phyloP scores from a whole-genome alignment of 2,888 invertebrate species.

The Homarus gammarus region DNA sequence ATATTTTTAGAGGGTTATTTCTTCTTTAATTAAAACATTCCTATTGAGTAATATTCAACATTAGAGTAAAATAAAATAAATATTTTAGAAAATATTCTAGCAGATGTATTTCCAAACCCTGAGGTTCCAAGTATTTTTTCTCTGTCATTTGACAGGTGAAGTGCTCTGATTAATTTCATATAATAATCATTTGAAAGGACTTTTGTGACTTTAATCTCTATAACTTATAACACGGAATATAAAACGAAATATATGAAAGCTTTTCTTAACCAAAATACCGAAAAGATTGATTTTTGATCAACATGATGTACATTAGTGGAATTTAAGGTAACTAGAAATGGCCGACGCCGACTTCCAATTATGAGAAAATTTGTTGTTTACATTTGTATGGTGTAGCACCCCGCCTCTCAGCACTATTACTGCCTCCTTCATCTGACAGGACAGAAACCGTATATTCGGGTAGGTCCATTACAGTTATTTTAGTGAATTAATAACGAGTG shows the following conservation, averaged over 20 bases:
- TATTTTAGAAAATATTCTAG: conserved; percentile 7
- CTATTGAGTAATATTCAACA: background rate
- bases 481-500: background rate
- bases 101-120: conserved; percentile 55
- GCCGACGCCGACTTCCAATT: conserved; percentile 66
- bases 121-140: conserved; percentile 65
- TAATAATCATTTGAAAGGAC: background rate
- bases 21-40: background rate
- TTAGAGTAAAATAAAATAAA: background rate
- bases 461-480: background rate
- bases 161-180: background rate
- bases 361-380: conserved; percentile 41
- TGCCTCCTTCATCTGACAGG: conserved; percentile 40
- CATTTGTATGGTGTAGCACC: conserved; percentile 18
- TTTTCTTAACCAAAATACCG: background rate
- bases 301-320: conserved; percentile 27
- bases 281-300: conserved; percentile 37
- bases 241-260: background rate
- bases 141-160: conserved; percentile 61
- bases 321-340: conserved; percentile 55
- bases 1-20: no score
- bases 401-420: background rate
- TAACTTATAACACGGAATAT: background rate
- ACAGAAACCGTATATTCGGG: conserved; percentile 36
- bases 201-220: background rate